Percentiles rank a stretch among this genome's conserved stretches.
phyloP scores from a whole-genome alignment of 2,797 vertebrate species.

The Manis crassicaudata region DNA sequence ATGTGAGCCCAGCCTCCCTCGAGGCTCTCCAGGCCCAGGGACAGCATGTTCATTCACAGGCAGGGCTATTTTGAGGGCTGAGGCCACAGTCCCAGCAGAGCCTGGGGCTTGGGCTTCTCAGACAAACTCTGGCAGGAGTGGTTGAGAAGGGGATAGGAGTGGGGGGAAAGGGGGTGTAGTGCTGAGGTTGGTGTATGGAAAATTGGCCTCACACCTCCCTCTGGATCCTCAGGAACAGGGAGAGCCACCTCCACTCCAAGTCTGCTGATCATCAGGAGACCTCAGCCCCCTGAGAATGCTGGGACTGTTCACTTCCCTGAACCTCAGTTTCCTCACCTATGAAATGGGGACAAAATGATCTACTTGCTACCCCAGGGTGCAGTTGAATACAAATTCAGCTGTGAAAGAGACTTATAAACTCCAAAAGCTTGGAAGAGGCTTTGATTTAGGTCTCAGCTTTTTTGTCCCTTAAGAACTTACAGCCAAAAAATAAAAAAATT shows the following conservation, averaged over 20 bases:
- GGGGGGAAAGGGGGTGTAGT: not conserved
- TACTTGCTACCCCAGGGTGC: not conserved
- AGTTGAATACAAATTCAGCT: not conserved
- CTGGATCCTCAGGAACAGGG: not conserved
- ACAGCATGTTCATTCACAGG: slow-evolving; percentile 80
- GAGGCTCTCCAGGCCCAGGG: slow-evolving; percentile 73
- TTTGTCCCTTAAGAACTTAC: not conserved
- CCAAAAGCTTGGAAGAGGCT: not conserved
- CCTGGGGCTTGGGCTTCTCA: slow-evolving; percentile 77
- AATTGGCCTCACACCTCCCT: not conserved
- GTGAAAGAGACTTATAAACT: not conserved
- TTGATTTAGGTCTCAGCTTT: not conserved
- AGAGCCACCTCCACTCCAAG: not conserved
- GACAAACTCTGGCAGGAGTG: slow-evolving; percentile 71
- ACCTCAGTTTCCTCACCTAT: slow-evolving; percentile 36
- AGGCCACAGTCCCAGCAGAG: slow-evolving; percentile 78
- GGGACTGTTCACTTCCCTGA: not conserved
- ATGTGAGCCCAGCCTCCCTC: slow-evolving; percentile 77
- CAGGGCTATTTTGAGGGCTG: slow-evolving; percentile 81
- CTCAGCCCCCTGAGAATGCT: not conserved
- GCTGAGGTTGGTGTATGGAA: not conserved
- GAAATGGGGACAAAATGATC: slow-evolving; percentile 31
- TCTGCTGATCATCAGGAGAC: not conserved
- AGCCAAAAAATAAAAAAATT: not conserved
- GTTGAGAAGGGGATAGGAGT: slow-evolving; percentile 6